These are phyloP conservation scores for Pluvialis apricaria DNA, from an alignment of 2,113 vertebrate species.

Conservation along the genomic window DNA sequence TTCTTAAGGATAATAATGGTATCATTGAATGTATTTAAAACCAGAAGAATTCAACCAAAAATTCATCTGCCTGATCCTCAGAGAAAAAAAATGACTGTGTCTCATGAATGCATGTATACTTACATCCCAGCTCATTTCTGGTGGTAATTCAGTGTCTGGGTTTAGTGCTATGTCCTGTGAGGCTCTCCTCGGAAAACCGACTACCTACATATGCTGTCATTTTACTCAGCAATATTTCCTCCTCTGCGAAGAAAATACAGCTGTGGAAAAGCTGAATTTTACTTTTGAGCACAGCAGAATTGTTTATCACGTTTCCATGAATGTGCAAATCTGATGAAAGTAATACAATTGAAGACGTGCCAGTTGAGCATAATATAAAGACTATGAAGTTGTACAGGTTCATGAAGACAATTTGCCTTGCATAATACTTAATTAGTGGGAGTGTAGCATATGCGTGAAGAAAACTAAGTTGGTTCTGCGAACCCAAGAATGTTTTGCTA, in stretches of 20 bases:
- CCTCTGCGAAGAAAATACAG: background rate
- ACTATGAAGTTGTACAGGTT: background rate
- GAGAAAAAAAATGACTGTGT: background rate
- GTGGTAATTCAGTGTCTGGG: background rate
- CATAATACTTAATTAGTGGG: background rate
- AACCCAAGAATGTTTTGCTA: background rate
- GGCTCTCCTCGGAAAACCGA: background rate
- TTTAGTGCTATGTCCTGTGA: background rate
- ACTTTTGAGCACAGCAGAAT: background rate
- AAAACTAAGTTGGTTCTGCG: background rate
- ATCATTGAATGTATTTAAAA: background rate
- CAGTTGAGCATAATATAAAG: background rate
- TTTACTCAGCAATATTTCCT: background rate
- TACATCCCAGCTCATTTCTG: background rate
- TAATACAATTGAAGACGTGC: background rate
- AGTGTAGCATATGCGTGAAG: background rate
- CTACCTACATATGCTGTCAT: background rate
- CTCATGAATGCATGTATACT: background rate
- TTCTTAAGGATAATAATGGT: background rate
- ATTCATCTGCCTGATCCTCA: background rate
- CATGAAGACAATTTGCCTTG: background rate
- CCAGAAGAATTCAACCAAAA: background rate
- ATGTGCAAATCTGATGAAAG: background rate
- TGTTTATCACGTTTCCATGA: rapidly evolving
- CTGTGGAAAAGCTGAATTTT: background rate